phyloP scores from a whole-genome alignment of 2,113 vertebrate genomes.

The Pelmatolapia mariae region DNA sequence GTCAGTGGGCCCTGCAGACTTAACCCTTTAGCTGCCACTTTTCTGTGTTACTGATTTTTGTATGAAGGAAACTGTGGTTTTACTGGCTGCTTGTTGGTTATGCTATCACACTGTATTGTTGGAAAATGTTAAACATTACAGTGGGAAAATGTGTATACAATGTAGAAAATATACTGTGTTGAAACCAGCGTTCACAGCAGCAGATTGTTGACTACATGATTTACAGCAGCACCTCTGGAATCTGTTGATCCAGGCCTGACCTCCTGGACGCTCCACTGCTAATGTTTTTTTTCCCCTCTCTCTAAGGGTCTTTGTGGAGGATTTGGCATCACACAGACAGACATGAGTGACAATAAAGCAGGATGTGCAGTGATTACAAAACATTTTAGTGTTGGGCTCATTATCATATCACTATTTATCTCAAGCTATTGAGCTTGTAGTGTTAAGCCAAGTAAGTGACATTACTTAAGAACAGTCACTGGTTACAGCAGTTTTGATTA shows the following conservation, averaged over 20 bases:
- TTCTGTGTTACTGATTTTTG: background rate
- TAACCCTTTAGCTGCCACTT: background rate
- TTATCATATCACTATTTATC: background rate
- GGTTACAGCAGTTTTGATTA: background rate
- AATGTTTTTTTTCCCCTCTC: rapidly evolving
- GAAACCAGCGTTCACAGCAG: background rate
- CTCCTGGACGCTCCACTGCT: background rate
- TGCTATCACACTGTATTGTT: background rate
- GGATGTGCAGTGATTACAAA: background rate
- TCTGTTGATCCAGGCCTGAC: background rate
- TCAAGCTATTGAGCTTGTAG: background rate
- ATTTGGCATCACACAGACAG: background rate
- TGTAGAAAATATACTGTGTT: background rate
- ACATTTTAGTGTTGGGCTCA: background rate
- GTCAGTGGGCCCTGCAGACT: background rate
- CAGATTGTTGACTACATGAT: background rate
- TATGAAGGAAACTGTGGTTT: background rate
- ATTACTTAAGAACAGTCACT: background rate
- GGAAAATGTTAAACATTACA: background rate
- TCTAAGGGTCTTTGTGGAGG: background rate
- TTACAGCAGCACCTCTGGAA: background rate
- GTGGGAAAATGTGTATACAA: background rate
- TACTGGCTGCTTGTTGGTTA: background rate
- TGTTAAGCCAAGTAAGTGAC: background rate
- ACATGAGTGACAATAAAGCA: background rate